phyloP scores from a whole-genome alignment of 2,888 invertebrate genomes.

The Calliopum simillimum region DNA sequence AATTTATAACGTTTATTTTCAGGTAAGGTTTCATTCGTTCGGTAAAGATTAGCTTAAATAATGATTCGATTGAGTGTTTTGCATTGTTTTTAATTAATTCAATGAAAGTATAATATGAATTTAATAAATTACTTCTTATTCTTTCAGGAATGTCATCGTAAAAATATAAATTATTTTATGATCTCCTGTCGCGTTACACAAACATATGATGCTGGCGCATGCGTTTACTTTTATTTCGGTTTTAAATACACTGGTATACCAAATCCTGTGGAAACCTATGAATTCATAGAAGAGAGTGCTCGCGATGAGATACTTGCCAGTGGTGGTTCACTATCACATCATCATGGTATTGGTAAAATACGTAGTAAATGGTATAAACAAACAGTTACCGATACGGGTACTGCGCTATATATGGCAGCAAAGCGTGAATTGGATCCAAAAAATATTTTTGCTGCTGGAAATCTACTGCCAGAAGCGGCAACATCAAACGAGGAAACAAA shows the following conservation, averaged over 20 bases:
- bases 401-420: slow-evolving; percentile 81
- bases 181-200: slow-evolving; percentile 92
- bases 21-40: too few relatives aligned
- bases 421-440: slow-evolving; percentile 92
- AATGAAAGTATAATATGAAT: too few relatives aligned
- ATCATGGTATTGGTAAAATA: slow-evolving; percentile 96
- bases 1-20: too few relatives aligned
- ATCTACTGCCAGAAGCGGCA: slow-evolving; percentile 69
- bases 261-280: slow-evolving; percentile 84
- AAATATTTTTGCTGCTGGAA: slow-evolving; percentile 93
- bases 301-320: slow-evolving; percentile 91
- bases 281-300: slow-evolving; percentile 87
- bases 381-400: slow-evolving; percentile 86
- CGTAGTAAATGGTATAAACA: slow-evolving; percentile 87
- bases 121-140: neutral
- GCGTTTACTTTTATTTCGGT: slow-evolving; percentile 95
- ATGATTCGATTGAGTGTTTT: too few relatives aligned
- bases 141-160: slow-evolving; percentile 71
- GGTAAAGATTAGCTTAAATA: too few relatives aligned
- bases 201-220: slow-evolving; percentile 97
- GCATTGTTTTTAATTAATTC: too few relatives aligned
- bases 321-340: slow-evolving; percentile 88
- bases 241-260: slow-evolving; percentile 75
- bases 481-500: slow-evolving; percentile 12
- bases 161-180: slow-evolving; percentile 74